Conservation (phyloP, 2,113 vertebrate species). For the Onychorhynchus coronatus region DNA sequence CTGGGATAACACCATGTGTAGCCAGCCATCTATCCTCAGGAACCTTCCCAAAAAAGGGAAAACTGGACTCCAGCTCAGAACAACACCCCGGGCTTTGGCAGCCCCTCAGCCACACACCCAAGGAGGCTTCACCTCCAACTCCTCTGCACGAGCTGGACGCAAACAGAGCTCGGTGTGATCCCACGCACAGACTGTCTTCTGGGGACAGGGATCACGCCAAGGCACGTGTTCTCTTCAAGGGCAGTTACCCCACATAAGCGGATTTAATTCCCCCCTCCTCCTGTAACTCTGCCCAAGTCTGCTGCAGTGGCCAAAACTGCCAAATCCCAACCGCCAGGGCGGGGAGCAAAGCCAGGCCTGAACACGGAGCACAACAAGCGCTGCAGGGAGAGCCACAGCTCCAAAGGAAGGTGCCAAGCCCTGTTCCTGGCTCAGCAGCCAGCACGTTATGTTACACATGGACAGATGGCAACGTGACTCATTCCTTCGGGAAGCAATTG, state of each 20-base stretch:
- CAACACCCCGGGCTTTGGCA: not conserved
- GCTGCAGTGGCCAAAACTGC: not conserved
- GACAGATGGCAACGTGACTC: not conserved
- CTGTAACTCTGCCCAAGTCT: not conserved
- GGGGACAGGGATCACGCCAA: not conserved
- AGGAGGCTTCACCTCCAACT: not conserved
- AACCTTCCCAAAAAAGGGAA: not conserved
- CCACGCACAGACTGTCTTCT: not conserved
- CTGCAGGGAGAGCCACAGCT: not conserved
- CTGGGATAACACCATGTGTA: accelerated
- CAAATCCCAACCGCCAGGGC: not conserved
- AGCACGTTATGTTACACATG: not conserved
- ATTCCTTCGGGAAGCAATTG: not conserved
- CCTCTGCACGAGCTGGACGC: not conserved
- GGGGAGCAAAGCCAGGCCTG: not conserved
- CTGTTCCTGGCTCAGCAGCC: not conserved
- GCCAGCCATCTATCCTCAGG: not conserved
- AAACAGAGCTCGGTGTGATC: not conserved
- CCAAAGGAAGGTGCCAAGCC: not conserved
- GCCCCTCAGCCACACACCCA: not conserved
- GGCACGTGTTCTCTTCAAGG: accelerated
- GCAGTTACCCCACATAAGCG: accelerated
- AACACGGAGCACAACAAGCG: not conserved
- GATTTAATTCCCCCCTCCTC: not conserved
- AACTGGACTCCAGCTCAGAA: not conserved